Evolutionary conservation across 1,140 invertebrate species (phyloP).

Genomic region (Araneus ventricosus): DNA sequence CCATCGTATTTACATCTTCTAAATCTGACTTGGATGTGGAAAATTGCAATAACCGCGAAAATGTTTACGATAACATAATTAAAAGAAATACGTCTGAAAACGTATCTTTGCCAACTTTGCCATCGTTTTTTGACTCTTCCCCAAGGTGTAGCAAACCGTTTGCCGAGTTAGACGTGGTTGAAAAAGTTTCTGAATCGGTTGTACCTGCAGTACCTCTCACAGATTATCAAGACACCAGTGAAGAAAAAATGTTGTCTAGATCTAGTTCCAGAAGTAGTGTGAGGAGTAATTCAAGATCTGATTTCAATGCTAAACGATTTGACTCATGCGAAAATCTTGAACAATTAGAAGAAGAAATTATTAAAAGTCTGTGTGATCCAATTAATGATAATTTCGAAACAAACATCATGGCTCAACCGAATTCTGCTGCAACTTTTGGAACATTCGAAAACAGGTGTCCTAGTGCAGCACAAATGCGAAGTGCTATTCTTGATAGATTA

Average conservation of each 20-base stretch:
- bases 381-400: background rate
- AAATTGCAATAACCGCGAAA: slow-evolving; percentile 1
- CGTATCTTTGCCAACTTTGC: slow-evolving; percentile 49
- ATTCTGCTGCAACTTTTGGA: background rate
- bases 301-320: background rate
- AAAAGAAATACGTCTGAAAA: slow-evolving; percentile 12
- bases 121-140: slow-evolving; percentile 46
- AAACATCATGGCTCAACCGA: background rate
- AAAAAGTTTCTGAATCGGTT: background rate
- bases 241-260: slow-evolving; percentile 23
- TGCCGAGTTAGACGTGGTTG: background rate
- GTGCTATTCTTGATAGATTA: slow-evolving; percentile 54
- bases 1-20: slow-evolving; percentile 7
- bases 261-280: slow-evolving; percentile 55
- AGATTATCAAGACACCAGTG: background rate
- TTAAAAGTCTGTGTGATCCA: slow-evolving; percentile 39
- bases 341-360: slow-evolving; percentile 66
- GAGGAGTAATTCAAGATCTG: background rate
- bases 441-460: background rate
- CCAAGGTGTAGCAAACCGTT: background rate
- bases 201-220: background rate
- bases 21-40: slow-evolving; percentile 33
- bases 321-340: slow-evolving; percentile 66
- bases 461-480: slow-evolving; percentile 14
- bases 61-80: slow-evolving; percentile 60